These are phyloP conservation scores for Platycheirus rosarum DNA, from an alignment of 2,888 invertebrate genomes.

Conservation along the genomic window DNA sequence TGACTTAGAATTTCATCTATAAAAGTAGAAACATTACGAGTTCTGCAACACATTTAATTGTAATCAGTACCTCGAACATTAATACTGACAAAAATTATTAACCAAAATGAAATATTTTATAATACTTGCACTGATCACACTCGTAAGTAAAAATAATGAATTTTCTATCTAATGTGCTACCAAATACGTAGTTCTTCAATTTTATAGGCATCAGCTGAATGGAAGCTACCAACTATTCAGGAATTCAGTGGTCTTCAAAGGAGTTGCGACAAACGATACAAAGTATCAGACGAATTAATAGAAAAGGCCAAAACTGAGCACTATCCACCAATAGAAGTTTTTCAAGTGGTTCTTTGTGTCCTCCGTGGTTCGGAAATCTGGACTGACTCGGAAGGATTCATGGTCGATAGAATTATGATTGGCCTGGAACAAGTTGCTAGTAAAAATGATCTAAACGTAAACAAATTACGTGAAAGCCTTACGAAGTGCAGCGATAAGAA, in stretches of 20 bases:
- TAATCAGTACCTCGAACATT: no score
- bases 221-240: not conserved
- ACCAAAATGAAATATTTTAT: constrained; percentile 7
- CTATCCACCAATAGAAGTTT: not conserved
- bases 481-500: not conserved
- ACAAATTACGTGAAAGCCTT: not conserved
- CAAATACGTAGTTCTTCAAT: not conserved
- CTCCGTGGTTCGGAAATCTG: not conserved
- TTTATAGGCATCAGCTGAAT: not conserved
- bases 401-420: not conserved
- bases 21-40: no score
- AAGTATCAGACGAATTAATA: not conserved
- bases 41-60: no score
- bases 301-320: not conserved
- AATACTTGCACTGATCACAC: not conserved
- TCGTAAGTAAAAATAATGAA: constrained; percentile 1
- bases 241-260: no score
- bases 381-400: constrained; percentile 1
- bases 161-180: no score
- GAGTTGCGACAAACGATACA: not conserved
- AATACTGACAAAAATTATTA: no score
- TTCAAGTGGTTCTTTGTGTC: not conserved
- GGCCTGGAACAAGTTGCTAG: not conserved
- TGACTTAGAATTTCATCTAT: no score
- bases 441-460: not conserved